phyloP scores from a whole-genome alignment of 1,140 invertebrate genomes.

The Piezodorus guildinii region DNA sequence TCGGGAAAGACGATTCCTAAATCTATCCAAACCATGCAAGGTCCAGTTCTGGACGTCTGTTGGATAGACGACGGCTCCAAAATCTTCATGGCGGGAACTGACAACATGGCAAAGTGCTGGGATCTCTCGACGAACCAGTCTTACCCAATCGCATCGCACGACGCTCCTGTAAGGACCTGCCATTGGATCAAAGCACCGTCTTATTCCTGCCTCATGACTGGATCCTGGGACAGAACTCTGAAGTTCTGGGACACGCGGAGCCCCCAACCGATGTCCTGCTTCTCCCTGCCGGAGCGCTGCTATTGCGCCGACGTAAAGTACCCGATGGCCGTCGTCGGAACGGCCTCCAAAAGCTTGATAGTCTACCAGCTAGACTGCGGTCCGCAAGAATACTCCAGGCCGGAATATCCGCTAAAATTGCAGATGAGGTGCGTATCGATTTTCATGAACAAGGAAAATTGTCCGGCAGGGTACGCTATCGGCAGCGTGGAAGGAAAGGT shows the following conservation, averaged over 20 bases:
- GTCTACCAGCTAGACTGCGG: slow-evolving; percentile 90
- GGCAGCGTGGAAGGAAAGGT: slow-evolving; percentile 90
- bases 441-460: slow-evolving; percentile 38
- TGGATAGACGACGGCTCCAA: slow-evolving; percentile 90
- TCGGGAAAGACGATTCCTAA: slow-evolving; percentile 89
- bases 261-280: slow-evolving; percentile 75
- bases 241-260: slow-evolving; percentile 97
- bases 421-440: no score
- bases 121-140: slow-evolving; percentile 90
- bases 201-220: slow-evolving; percentile 96
- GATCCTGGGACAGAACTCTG: slow-evolving; percentile 97
- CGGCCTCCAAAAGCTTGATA: slow-evolving; percentile 78
- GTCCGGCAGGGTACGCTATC: slow-evolving; percentile 73
- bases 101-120: slow-evolving; percentile 98
- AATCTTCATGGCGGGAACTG: slow-evolving; percentile 94
- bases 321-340: slow-evolving; percentile 95
- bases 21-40: slow-evolving; percentile 89
- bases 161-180: slow-evolving; percentile 90
- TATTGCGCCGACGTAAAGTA: slow-evolving; percentile 98
- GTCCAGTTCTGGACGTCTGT: slow-evolving; percentile 84
- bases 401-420: no score
- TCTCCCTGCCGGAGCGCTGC: slow-evolving; percentile 82
- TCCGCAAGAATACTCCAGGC: slow-evolving; percentile 62
- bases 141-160: slow-evolving; percentile 88
- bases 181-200: slow-evolving; percentile 93